Conservation (phyloP, 1,140 invertebrate genomes). For the Drosophila lacertosa region DNA sequence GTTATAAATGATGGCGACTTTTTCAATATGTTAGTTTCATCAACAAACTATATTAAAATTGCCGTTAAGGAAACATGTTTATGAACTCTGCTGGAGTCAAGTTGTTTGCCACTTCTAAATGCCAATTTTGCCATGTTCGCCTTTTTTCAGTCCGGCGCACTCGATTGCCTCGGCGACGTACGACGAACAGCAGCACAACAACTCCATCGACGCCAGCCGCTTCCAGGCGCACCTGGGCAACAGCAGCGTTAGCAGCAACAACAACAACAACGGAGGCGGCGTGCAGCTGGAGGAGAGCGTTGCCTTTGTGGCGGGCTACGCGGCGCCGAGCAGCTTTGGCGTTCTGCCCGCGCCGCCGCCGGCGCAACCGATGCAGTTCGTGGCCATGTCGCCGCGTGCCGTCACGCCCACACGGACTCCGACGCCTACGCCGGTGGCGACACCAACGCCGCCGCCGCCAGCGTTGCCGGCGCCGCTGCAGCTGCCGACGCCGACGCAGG, state of each 20-base stretch:
- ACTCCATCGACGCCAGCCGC: constrained; percentile 72
- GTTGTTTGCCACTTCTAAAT: constrained; percentile 21
- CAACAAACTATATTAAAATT: too few species aligned
- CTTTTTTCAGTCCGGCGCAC: constrained; percentile 72
- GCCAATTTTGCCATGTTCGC: not conserved
- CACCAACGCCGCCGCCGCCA: constrained; percentile 49
- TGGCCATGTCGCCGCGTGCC: constrained; percentile 68
- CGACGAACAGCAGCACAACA: constrained; percentile 78
- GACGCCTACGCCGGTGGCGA: constrained; percentile 41
- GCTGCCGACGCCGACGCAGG: constrained; percentile 55
- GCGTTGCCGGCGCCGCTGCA: constrained; percentile 37
- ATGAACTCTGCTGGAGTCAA: too few species aligned
- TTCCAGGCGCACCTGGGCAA: constrained; percentile 59
- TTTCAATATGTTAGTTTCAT: too few species aligned
- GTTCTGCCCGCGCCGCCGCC: constrained; percentile 33
- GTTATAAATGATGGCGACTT: too few species aligned
- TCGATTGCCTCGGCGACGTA: constrained; percentile 78
- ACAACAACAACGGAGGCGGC: constrained; percentile 51
- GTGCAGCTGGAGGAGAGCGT: constrained; percentile 24
- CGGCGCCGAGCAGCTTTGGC: constrained; percentile 42
- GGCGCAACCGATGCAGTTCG: constrained; percentile 54
- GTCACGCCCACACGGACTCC: constrained; percentile 69
- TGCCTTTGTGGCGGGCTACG: constrained; percentile 38
- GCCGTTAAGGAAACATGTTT: too few species aligned
- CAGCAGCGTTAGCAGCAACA: too few species aligned